Percentiles rank a stretch among this genome's conserved stretches.
Conservation (phyloP, 2,113 vertebrate genomes). For the Cebidichthys violaceus region DNA sequence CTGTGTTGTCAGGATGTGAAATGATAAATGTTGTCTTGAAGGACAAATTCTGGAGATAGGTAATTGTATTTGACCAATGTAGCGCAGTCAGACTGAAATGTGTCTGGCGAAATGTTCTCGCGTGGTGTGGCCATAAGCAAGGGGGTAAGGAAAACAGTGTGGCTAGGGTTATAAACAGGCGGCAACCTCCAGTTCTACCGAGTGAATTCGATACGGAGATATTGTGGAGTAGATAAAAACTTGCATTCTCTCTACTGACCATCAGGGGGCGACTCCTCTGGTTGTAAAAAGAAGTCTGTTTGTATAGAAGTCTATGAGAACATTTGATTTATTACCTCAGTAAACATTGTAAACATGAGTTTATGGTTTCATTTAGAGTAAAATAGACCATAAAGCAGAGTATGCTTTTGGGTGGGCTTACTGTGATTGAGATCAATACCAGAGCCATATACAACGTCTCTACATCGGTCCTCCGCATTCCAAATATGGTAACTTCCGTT, state of each 20-base stretch:
- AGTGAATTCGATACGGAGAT: background rate
- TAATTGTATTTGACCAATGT: background rate
- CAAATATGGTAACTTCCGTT: no score
- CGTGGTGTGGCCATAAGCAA: background rate
- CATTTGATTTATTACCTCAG: background rate
- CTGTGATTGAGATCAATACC: no score
- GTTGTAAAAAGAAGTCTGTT: background rate
- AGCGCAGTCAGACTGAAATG: no score
- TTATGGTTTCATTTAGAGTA: background rate
- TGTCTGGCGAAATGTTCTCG: background rate
- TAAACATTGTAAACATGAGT: background rate
- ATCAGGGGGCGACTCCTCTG: background rate
- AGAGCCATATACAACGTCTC: no score
- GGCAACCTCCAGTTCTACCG: background rate
- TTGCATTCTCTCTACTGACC: background rate
- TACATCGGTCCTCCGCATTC: no score
- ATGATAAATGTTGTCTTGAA: conserved; percentile 5
- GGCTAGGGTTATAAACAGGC: background rate
- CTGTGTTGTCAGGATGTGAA: background rate
- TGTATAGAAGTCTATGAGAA: no score
- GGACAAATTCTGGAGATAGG: background rate
- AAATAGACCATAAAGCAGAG: no score
- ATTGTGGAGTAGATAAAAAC: background rate
- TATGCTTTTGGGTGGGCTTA: no score
- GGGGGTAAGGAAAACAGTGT: background rate